Evolutionary conservation across 1,140 invertebrate species (phyloP).

Genomic region (Trypoxylus dichotomus): DNA sequence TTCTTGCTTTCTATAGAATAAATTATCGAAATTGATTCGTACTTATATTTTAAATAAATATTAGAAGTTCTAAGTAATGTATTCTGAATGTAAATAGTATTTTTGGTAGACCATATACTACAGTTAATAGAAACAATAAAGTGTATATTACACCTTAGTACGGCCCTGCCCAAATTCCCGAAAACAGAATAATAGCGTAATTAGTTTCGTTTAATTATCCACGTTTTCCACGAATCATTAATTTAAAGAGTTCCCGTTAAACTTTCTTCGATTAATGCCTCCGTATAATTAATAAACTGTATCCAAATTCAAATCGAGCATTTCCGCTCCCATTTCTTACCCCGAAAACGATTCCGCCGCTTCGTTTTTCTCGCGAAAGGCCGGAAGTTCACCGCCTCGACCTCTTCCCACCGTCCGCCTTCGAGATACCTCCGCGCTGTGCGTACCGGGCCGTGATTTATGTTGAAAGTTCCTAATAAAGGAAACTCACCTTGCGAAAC

Average conservation of each 20-base stretch:
- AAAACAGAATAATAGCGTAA: not conserved
- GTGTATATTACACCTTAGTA: too few species aligned
- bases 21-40: too few species aligned
- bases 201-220: not conserved
- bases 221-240: not conserved
- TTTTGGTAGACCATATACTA: too few species aligned
- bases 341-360: not conserved
- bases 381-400: not conserved
- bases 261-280: not conserved
- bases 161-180: too few species aligned
- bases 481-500: not conserved
- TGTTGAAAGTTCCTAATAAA: not conserved
- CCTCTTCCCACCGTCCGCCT: not conserved
- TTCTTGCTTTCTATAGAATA: too few species aligned
- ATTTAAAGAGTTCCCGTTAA: not conserved
- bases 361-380: not conserved
- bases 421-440: not conserved
- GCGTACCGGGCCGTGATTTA: not conserved
- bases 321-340: not conserved
- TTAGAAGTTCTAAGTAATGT: too few species aligned
- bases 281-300: not conserved
- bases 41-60: too few species aligned
- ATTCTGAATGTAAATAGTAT: too few species aligned
- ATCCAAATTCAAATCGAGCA: not conserved
- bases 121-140: too few species aligned